phyloP scores from a whole-genome alignment of 2,888 invertebrate species.

The Cosmopolites sordidus region DNA sequence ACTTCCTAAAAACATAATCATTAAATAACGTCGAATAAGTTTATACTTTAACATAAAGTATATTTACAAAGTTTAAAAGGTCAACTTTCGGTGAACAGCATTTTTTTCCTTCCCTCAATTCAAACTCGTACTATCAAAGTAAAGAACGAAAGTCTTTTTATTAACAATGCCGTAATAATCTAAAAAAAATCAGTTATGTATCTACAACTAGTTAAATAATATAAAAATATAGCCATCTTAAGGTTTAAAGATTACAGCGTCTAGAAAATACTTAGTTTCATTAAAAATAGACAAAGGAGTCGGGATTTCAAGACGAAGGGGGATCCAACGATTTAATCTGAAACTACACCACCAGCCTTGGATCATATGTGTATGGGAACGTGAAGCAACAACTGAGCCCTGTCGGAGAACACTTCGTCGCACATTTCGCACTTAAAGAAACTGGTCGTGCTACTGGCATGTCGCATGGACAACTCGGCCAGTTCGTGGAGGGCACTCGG shows the following conservation, averaged over 20 bases:
- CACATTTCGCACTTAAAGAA: constrained; percentile 80
- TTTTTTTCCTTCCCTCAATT: too few species aligned
- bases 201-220: background rate
- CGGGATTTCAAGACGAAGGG: too few species aligned
- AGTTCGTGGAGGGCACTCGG: constrained; percentile 51
- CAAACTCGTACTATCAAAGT: too few species aligned
- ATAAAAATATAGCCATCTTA: background rate
- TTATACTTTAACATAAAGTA: constrained; percentile 27
- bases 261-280: background rate
- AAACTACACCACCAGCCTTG: constrained; percentile 24
- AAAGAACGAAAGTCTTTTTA: too few species aligned
- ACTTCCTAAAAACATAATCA: constrained; percentile 12
- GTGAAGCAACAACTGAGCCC: constrained; percentile 70
- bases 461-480: constrained; percentile 52
- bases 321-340: too few species aligned
- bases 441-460: constrained; percentile 41
- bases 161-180: too few species aligned
- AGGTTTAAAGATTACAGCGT: background rate
- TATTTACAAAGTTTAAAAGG: background rate
- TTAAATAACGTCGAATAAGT: constrained; percentile 29
- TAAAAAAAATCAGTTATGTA: too few species aligned
- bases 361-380: constrained; percentile 79
- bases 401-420: constrained; percentile 67
- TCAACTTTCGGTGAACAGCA: too few species aligned
- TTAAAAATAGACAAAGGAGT: too few species aligned